phyloP scores from a whole-genome alignment of 2,888 invertebrate species.

The Melinopterus prodromus region DNA sequence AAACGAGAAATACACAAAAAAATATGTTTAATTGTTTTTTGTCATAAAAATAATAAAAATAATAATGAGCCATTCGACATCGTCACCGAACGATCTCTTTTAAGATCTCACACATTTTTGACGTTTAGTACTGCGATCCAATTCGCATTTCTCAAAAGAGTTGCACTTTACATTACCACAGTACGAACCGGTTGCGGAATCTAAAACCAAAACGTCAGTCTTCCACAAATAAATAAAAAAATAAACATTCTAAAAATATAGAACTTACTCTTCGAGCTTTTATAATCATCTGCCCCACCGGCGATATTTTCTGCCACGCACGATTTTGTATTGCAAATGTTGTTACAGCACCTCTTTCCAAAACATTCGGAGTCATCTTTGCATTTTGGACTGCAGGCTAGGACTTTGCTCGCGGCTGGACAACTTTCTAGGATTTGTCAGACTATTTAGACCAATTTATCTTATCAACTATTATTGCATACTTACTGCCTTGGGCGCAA shows the following conservation, averaged over 20 bases:
- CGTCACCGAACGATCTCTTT: slow-evolving; percentile 29
- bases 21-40: too few relatives aligned
- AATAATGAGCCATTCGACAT: not conserved
- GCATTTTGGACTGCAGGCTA: slow-evolving; percentile 74
- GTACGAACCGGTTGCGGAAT: slow-evolving; percentile 66
- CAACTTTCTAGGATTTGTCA: slow-evolving; percentile 59
- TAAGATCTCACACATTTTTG: slow-evolving; percentile 71
- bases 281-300: slow-evolving; percentile 55
- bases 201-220: slow-evolving; percentile 42
- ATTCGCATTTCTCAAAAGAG: slow-evolving; percentile 72
- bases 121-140: slow-evolving; percentile 70
- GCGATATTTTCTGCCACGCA: slow-evolving; percentile 62
- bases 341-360: slow-evolving; percentile 72
- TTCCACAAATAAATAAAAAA: slow-evolving; percentile 24
- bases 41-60: not conserved
- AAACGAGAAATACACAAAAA: too few relatives aligned
- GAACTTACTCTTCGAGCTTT: slow-evolving; percentile 53
- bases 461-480: not conserved
- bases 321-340: slow-evolving; percentile 74
- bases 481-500: slow-evolving; percentile 22
- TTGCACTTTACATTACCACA: slow-evolving; percentile 77
- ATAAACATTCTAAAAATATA: not conserved
- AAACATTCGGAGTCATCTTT: slow-evolving; percentile 72
- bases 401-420: slow-evolving; percentile 71
- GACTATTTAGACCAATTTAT: slow-evolving; percentile 7